Evolutionary conservation across 2,888 invertebrate species (phyloP), one percentile per base, ranked within the genome.

Genomic region (Pyrochroa serraticornis): DNA sequence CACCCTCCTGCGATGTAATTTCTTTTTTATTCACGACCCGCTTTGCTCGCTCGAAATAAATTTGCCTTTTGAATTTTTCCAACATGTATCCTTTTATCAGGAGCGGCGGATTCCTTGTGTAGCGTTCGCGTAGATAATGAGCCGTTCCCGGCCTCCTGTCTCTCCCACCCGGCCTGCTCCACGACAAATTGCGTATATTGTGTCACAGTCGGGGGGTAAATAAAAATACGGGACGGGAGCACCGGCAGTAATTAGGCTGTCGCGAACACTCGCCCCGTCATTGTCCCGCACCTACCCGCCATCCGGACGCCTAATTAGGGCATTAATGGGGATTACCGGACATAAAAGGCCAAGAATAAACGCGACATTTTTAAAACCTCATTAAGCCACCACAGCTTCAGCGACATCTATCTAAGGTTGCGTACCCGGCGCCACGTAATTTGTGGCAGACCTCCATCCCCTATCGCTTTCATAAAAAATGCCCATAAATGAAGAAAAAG

Each of bases 211-310:
- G 70, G 78, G 78, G 76, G 77, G 74, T 73, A 75, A 74, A 76
- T 76, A 78, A 77, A 78, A 78, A 77, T 75, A 72, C 72, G 65
- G 67, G 63, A 66, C 69, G 58, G 60, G 62, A 60, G 53, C 54
- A 51, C 59, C 48, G 58, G 64, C 51, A 68, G 79, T 82, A 82
- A 82, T 82, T 82, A 82, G 81, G 79, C 81, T 82, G 82, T 82
- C 82, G 79, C 75, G 76, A 82, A 81, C 82, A 82, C 80, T 79
- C 81, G 41, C 46, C 52, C 31, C 42, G 32, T 46, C 34, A 55
- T 59, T 59, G 59, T 55, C 49, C 53, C 42, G 37, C 42, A 10
- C 35, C 47, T 10, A 47, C 42, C 30, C 47, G 37, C 9, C 22
- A 37, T 12, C 36, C 39, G 22, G 35, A 22, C 38, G 59, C n/a